A percentile compares a stretch with the other conserved stretches of the same genome.
phyloP scores from a whole-genome alignment of 1,140 invertebrate genomes.

The Probaryconus sp. region DNA sequence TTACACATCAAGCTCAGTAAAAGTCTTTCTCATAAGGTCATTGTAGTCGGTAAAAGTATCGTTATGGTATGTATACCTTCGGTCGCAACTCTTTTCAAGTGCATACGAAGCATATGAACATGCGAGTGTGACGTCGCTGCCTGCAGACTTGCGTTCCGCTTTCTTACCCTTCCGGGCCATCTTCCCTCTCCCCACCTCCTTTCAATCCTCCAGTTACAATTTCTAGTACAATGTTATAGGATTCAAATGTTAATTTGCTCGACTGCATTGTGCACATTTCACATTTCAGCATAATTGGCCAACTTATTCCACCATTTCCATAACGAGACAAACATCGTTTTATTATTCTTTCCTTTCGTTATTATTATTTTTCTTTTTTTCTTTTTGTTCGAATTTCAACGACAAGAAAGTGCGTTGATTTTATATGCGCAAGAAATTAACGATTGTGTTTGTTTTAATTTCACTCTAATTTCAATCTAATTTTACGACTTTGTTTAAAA shows the following conservation, averaged over 20 bases:
- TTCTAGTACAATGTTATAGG: slow-evolving; percentile 60
- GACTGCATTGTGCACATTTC: slow-evolving; percentile 37
- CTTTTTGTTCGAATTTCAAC: too few species aligned
- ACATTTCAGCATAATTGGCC: slow-evolving; percentile 32
- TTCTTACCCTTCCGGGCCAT: slow-evolving; percentile 76
- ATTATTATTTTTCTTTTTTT: too few species aligned
- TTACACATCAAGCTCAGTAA: slow-evolving; percentile 52
- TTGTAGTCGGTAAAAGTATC: slow-evolving; percentile 57
- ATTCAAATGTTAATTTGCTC: slow-evolving; percentile 59
- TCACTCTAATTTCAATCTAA: too few species aligned
- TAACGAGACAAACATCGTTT: too few species aligned
- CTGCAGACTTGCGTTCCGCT: slow-evolving; percentile 72
- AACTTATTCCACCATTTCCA: slow-evolving; percentile 43
- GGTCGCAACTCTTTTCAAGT: slow-evolving; percentile 65
- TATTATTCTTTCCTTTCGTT: too few species aligned
- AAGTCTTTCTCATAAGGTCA: slow-evolving; percentile 58
- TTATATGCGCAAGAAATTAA: too few species aligned
- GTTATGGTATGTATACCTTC: slow-evolving; percentile 50
- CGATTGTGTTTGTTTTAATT: too few species aligned
- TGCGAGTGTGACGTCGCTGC: slow-evolving; percentile 59
- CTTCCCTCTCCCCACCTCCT: slow-evolving; percentile 25
- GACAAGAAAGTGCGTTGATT: too few species aligned
- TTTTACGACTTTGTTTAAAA: too few species aligned
- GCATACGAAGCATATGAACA: slow-evolving; percentile 31
- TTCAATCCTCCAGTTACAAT: slow-evolving; percentile 45